phyloP scores from a whole-genome alignment of 2,113 vertebrate genomes.

The Hippocampus abdominalis region DNA sequence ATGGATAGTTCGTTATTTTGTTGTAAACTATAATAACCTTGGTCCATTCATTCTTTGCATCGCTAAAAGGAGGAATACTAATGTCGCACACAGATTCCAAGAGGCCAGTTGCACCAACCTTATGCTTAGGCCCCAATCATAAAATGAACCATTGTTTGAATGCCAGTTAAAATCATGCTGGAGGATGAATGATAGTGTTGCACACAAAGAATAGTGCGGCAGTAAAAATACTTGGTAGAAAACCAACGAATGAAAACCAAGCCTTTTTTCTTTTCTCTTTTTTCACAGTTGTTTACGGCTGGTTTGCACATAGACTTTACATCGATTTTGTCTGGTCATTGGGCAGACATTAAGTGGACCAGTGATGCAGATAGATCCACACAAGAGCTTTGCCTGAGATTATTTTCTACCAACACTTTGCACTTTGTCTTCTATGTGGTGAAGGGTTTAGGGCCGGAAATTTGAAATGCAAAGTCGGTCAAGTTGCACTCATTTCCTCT shows the following conservation, averaged over 20 bases:
- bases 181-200: conserved; percentile 4
- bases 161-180: not conserved
- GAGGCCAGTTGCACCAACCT: not conserved
- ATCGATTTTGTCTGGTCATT: conserved; percentile 42
- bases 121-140: not conserved
- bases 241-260: conserved; percentile 19
- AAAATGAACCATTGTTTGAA: not conserved
- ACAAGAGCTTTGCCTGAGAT: conserved; percentile 39
- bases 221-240: not conserved
- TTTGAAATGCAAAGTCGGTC: not conserved
- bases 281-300: conserved; percentile 34
- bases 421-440: conserved; percentile 4
- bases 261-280: conserved; percentile 7
- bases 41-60: too few species aligned
- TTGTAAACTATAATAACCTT: too few species aligned
- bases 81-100: not conserved
- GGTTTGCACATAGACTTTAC: conserved; percentile 23
- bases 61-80: not conserved
- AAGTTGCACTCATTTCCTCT: not conserved
- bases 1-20: too few species aligned
- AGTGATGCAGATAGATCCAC: conserved; percentile 60
- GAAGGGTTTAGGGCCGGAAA: not conserved
- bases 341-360: conserved; percentile 52
- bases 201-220: conserved; percentile 5
- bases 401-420: conserved; percentile 33